A percentile compares a stretch with the other conserved stretches of the same genome.
These are phyloP conservation scores for Parazoanthus darwini DNA, from an alignment of 92 coral and sea anemone genomes.

Conservation along the genomic window DNA sequence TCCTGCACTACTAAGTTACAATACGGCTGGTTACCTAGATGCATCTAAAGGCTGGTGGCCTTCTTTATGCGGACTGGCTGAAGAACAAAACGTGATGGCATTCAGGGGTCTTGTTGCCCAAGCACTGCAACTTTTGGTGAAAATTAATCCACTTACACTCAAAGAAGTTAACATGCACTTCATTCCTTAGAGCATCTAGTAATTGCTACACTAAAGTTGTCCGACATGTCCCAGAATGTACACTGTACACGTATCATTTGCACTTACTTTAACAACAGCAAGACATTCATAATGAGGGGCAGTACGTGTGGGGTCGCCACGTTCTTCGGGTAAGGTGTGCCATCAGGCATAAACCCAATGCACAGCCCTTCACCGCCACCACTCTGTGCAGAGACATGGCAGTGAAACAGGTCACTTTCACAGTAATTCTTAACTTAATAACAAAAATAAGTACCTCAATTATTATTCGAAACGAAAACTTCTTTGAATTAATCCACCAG, in stretches of 20 bases:
- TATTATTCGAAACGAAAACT: constrained; percentile 45
- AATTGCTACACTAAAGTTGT: not conserved
- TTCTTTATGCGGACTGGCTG: no score
- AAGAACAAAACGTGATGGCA: no score
- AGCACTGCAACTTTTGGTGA: no score
- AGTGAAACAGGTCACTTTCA: constrained; percentile 25
- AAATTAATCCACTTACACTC: no score
- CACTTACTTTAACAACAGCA: constrained; percentile 80
- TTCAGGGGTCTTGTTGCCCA: no score
- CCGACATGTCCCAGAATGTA: not conserved
- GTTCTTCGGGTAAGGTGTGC: constrained; percentile 70
- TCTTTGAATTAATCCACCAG: not conserved
- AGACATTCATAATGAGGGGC: constrained; percentile 72
- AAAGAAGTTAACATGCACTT: no score
- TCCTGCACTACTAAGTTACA: no score
- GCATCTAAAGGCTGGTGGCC: no score
- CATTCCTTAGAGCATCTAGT: not conserved
- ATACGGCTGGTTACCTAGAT: no score
- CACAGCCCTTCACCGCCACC: constrained; percentile 73
- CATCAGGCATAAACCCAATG: constrained; percentile 97
- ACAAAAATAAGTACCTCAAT: not conserved
- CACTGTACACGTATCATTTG: not conserved
- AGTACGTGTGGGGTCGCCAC: constrained; percentile 72
- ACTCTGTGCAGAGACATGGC: constrained; percentile 59
- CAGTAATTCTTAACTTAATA: not conserved